Conservation (phyloP, 2,888 invertebrate genomes). For the Mythimna ferrago region DNA sequence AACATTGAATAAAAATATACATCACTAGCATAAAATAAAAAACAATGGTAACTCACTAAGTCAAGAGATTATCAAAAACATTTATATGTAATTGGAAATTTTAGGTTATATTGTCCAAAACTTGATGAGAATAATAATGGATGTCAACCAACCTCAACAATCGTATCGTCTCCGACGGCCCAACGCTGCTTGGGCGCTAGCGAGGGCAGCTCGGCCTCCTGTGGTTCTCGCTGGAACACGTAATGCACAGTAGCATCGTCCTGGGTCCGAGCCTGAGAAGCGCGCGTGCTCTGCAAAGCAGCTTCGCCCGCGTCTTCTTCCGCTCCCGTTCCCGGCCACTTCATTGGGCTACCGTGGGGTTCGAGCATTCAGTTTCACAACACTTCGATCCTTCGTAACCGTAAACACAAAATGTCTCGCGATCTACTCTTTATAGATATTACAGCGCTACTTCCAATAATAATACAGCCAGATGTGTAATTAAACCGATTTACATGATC, state of each 20-base stretch:
- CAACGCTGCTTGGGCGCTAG: slow-evolving; percentile 95
- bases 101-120: slow-evolving; percentile 54
- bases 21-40: not conserved
- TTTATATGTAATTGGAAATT: slow-evolving; percentile 36
- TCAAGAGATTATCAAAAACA: slow-evolving; percentile 23
- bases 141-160: slow-evolving; percentile 94
- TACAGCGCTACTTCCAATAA: slow-evolving; percentile 70
- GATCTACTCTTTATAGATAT: slow-evolving; percentile 73
- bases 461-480: slow-evolving; percentile 71
- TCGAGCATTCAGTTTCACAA: slow-evolving; percentile 90
- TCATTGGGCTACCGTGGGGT: slow-evolving; percentile 93
- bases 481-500: slow-evolving; percentile 81
- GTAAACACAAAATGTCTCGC: slow-evolving; percentile 82
- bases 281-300: slow-evolving; percentile 91
- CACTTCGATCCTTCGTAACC: slow-evolving; percentile 78
- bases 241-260: slow-evolving; percentile 98
- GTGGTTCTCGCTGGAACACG: slow-evolving; percentile 95
- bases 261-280: slow-evolving; percentile 92
- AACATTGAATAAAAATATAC: slow-evolving; percentile 21
- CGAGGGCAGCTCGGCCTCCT: slow-evolving; percentile 95
- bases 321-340: slow-evolving; percentile 94
- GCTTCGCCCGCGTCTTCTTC: slow-evolving; percentile 92
- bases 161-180: slow-evolving; percentile 97
- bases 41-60: slow-evolving; percentile 9
- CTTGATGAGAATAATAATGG: slow-evolving; percentile 2